A percentile compares a stretch with the other conserved stretches of the same genome.
Evolutionary conservation across 2,888 invertebrate genomes (phyloP).

Genomic region (Cheilosia grossa): DNA sequence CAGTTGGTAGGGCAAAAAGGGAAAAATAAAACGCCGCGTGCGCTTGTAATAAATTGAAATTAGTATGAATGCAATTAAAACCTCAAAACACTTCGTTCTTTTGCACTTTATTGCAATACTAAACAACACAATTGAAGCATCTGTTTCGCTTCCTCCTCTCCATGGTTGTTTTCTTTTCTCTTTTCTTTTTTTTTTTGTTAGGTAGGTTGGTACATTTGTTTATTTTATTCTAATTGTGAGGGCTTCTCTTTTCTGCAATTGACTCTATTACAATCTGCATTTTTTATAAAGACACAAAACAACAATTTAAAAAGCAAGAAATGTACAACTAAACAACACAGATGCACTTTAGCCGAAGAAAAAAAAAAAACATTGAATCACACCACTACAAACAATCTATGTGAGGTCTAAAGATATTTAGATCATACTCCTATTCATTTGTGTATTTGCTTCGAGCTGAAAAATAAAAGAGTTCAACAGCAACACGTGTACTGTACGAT

Average conservation of each 20-base stretch:
- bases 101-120: conserved; percentile 7
- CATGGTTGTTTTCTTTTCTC: neutral
- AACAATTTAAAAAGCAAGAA: conserved; percentile 31
- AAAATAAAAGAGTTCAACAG: conserved; percentile 42
- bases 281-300: conserved; percentile 8
- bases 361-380: conserved; percentile 38
- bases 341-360: conserved; percentile 58
- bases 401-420: conserved; percentile 60
- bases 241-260: conserved; percentile 21
- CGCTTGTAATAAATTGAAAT: conserved; percentile 17
- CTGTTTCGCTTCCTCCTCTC: conserved; percentile 39
- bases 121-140: conserved; percentile 37
- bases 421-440: conserved; percentile 62
- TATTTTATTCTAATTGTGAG: neutral
- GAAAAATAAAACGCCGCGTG: conserved; percentile 1
- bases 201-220: neutral
- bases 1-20: conserved; percentile 17
- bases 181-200: neutral
- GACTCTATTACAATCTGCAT: conserved; percentile 28
- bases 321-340: conserved; percentile 46
- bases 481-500: conserved; percentile 62
- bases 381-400: conserved; percentile 54
- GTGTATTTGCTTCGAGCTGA: conserved; percentile 44
- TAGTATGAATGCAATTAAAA: conserved; percentile 45
- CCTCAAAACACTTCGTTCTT: conserved; percentile 12